Evolutionary conservation across 2,888 invertebrate species (phyloP), one percentile per base, ranked within the genome.

Genomic region (Steinernema carpocapsae): DNA sequence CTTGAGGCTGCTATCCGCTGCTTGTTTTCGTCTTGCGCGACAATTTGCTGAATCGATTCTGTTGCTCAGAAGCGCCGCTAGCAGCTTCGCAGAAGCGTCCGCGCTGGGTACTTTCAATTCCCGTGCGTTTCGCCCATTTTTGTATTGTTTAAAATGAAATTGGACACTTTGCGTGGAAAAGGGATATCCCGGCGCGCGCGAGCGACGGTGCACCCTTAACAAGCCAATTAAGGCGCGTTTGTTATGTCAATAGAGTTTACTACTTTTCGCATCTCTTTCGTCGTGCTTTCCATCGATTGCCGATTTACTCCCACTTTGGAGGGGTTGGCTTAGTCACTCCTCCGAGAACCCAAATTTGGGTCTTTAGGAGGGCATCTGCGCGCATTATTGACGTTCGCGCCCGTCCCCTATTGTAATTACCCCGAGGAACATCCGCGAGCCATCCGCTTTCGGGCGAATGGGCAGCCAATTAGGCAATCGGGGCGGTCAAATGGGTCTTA

Each of bases 21-120:
- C 64, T 64, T 64, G 64, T 64, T 64, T 64, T 64, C 64, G 64
- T 29, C 64, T n/a, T 29, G 32, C 64, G 64, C 64, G 64, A 64
- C 64, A 64, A 32, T 64, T 64, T 64, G 29, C 3, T 26, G 64
- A 52, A 64, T 64, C 64, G 64, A 64, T 64, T 64, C 64, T 64
- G 22, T 12, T 56, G 56, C 56, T 56, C 56, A 12, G 26, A 22
- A 26, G 56, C 26, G 24, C 26, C 56, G 56, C 12, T 4, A 24
- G 48, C 14, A 14, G 19, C 17, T 48, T 19, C 48, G 48, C 3
- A 37, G 37, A 37, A 37, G 37, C 48, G 48, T n/a, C 48, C 48
- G 6, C 2, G n/a, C 17, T 17, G 48, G 14, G 48, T 48, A 19
- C 48, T 48, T 48, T 14, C n/a, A 17, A 17, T 19, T 48, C 48